Base-by-base conservation (phyloP, 2,113 vertebrate species). In the Centropristis striata region DNA sequence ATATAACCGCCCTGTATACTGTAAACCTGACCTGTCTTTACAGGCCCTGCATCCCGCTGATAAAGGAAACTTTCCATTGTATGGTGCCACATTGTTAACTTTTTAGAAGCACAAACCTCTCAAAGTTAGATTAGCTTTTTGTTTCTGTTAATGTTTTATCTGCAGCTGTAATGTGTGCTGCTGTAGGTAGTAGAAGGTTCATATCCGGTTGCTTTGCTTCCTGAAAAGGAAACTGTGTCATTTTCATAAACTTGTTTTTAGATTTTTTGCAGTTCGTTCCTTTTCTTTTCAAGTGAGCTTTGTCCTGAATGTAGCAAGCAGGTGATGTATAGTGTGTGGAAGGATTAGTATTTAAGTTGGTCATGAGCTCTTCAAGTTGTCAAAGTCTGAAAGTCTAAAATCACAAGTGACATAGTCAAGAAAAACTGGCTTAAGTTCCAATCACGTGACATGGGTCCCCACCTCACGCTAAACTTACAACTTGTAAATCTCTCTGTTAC, bases 111-210 rank as follows among this genome's bases (percentile, higher is more conserved):
- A 58, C 16, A 4, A 55, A 36, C 28, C 14, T 71, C 59, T 72
- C 9, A 21, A 28, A 49, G n/a, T 14, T 39, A 65, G 47, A 84
- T 21, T 27, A 32, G 23, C 1, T 47, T 9, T n/a, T 1, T 44
- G 66, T 50, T 73, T 58, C 41, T 65, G 23, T 42, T 71, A 51
- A 58, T 47, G 50, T 53, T 42, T 20, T 20, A 44, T 37, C 70
- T 67, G 51, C 23, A 32, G 50, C 50, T 57, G 13, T 12, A 11
- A 41, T 16, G 21, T 42, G 21, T 36, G 54, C 27, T 44, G 15
- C 15, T 44, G 42, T 44, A 16, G 12, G 13, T n/a, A 32, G 36
- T 7, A 12, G 21, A 61, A 61, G 8, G 32, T 49, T 41, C 47
- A 60, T 28, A 51, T 59, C 60, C 3, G 54, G 36, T 46, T 27